phyloP scores from a whole-genome alignment of 2,797 vertebrate genomes.

The Bradypodion pumilum region DNA sequence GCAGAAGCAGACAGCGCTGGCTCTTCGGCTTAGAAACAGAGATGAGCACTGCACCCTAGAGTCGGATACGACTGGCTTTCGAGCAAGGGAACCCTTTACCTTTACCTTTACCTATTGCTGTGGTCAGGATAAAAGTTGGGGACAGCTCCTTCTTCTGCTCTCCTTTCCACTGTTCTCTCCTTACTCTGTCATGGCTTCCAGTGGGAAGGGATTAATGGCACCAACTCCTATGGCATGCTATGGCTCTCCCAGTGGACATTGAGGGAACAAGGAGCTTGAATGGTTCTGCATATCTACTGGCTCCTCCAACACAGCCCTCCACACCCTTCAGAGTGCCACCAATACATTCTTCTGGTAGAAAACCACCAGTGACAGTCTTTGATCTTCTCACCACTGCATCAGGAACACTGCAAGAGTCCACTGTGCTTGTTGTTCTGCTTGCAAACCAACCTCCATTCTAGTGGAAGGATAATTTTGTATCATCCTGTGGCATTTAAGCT shows the following conservation, averaged over 20 bases:
- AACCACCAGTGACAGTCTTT: not conserved
- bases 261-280: no score
- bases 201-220: not conserved
- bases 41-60: no score
- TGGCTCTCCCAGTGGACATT: not conserved
- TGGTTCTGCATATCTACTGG: no score
- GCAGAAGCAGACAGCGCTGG: no score
- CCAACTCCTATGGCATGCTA: not conserved
- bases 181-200: not conserved
- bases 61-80: no score
- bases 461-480: not conserved
- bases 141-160: not conserved
- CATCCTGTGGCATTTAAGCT: not conserved
- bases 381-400: not conserved
- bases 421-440: not conserved
- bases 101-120: no score
- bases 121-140: not conserved
- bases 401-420: no score
- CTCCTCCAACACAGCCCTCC: not conserved
- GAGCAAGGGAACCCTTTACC: no score
- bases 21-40: no score
- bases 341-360: not conserved
- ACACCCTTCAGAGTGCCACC: not conserved
- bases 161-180: not conserved
- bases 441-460: not conserved